Evolutionary conservation across 2,113 vertebrate species (phyloP).

Genomic region (Coptodon rendalli): DNA sequence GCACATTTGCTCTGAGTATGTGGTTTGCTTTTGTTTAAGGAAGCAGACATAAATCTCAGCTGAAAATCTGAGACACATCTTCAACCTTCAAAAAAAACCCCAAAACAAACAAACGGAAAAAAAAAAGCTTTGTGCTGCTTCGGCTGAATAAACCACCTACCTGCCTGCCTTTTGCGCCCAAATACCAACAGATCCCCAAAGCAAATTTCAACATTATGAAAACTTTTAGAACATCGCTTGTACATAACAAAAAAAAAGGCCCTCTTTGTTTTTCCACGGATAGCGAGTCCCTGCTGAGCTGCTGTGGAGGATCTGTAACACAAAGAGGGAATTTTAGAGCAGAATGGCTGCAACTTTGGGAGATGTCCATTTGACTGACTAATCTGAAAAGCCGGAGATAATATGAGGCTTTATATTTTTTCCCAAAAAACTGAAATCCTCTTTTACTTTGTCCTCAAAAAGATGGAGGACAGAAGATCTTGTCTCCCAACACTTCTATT

Average conservation of each 20-base stretch:
- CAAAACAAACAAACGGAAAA: rapidly evolving
- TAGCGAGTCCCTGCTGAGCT: not conserved
- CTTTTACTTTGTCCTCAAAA: not conserved
- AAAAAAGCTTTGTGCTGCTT: not conserved
- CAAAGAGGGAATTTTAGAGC: not conserved
- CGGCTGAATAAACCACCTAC: not conserved
- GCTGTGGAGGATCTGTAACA: not conserved
- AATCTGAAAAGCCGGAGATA: not conserved
- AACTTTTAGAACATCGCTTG: not conserved
- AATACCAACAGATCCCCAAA: not conserved
- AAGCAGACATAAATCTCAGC: not conserved
- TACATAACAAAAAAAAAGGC: not conserved
- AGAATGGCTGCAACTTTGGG: not conserved
- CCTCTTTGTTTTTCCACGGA: not conserved
- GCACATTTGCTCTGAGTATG: not conserved
- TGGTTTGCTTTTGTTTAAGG: not conserved
- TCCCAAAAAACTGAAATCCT: not conserved
- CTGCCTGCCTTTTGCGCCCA: not conserved
- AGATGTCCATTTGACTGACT: not conserved
- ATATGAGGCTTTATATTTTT: not conserved
- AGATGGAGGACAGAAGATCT: not conserved
- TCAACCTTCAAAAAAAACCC: not conserved
- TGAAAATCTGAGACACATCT: not conserved
- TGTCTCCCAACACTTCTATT: not conserved
- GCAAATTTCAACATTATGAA: not conserved